Evolutionary conservation across 2,797 vertebrate species (phyloP).

Genomic region (Urocyon cinereoargenteus): DNA sequence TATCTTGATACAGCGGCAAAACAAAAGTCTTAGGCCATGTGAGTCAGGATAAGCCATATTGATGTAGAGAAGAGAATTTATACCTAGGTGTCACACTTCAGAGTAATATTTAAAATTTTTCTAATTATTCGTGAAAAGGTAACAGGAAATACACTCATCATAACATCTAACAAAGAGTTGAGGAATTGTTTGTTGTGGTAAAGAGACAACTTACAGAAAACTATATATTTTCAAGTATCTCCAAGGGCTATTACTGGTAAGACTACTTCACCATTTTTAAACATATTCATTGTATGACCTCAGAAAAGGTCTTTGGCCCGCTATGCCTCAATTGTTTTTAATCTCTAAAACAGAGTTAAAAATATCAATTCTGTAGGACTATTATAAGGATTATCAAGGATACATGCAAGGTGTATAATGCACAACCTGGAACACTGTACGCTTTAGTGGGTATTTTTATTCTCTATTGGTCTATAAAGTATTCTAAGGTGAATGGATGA

Average conservation of each 20-base stretch:
- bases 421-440: neutral
- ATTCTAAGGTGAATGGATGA: neutral
- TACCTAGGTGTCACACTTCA: neutral
- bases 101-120: neutral
- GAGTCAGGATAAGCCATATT: neutral
- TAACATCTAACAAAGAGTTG: neutral
- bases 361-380: neutral
- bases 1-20: neutral
- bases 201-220: conserved; percentile 24
- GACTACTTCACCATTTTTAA: conserved; percentile 32
- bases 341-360: neutral
- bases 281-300: conserved; percentile 18
- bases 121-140: neutral
- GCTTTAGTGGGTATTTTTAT: neutral
- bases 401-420: neutral
- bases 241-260: conserved; percentile 15
- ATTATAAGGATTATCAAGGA: neutral
- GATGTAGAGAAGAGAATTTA: neutral
- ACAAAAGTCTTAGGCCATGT: neutral
- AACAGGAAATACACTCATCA: neutral
- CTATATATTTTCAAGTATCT: neutral
- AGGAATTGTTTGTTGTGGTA: neutral
- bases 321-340: conserved; percentile 16
- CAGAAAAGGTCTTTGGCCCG: conserved; percentile 33
- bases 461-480: neutral